Conservation (phyloP, 2,888 invertebrate species). For the Diaphora mendica region DNA sequence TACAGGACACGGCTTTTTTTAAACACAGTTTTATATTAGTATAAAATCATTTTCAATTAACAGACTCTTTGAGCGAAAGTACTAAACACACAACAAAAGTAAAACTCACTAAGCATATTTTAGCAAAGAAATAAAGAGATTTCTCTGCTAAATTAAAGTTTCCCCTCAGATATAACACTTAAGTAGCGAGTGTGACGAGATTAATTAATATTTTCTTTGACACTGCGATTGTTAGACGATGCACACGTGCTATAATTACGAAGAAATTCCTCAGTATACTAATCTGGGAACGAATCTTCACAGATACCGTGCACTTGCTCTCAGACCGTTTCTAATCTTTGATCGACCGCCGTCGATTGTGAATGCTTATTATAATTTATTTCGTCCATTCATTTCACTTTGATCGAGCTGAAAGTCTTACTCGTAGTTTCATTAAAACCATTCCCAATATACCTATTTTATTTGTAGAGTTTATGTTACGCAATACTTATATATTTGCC, state of each 20-base stretch:
- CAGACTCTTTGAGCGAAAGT: conserved; percentile 18
- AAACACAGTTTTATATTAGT: conserved; percentile 7
- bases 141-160: conserved; percentile 48
- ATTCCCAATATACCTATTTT: conserved; percentile 50
- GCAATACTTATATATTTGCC: conserved; percentile 52
- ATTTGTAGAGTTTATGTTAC: conserved; percentile 52
- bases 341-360: conserved; percentile 57
- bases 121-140: conserved; percentile 44
- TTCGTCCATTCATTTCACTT: conserved; percentile 56
- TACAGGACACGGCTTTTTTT: neutral
- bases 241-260: conserved; percentile 53
- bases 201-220: conserved; percentile 55
- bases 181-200: conserved; percentile 50
- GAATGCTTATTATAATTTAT: conserved; percentile 58
- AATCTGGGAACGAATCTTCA: conserved; percentile 61
- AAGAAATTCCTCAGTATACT: conserved; percentile 57
- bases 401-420: conserved; percentile 64
- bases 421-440: conserved; percentile 56
- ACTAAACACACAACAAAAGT: conserved; percentile 16
- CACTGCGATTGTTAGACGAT: conserved; percentile 51
- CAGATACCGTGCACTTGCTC: conserved; percentile 52
- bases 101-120: conserved; percentile 35
- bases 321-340: conserved; percentile 64
- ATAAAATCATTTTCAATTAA: conserved; percentile 2
- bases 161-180: conserved; percentile 55